Base-by-base conservation (phyloP, 2,797 vertebrate genomes). In the Sandelia bainsii region DNA sequence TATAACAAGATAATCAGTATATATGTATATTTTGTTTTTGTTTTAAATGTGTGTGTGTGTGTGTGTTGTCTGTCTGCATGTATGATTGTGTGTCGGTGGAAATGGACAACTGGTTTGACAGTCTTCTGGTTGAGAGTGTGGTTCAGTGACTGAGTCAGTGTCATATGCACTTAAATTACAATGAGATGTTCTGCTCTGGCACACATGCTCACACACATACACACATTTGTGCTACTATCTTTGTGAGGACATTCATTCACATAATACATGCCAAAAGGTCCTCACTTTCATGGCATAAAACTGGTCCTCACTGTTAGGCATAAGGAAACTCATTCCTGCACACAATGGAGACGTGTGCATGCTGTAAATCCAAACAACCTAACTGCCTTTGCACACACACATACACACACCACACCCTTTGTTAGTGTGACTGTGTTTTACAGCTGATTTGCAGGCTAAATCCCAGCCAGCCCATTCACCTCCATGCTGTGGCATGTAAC, bases 81-180 rank as follows among this genome's bases (percentile, higher is more conserved):
- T 34, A 27, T 74, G 12, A 50, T 17, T 60, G 61, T 29, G 27
- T 29, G 27, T 6, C 5, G 27, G 27, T 29, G 27, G 27, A 5
- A 29, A 56, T 14, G 69, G 57, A 61, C 73, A 84, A 81, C 62
- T 75, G 67, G 63, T 87, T 79, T 87, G 87, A 91, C 86, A 85
- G 88, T 80, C 87, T 86, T 87, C 61, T 48, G 80, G 90, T 80
- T 54, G 34, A 77, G 40, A 62, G 71, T 74, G 66, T 74, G 79
- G 69, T 84, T 82, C 80, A 81, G 17, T 79, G 81, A 52, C 63
- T 72, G 52, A 82, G 40, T 82, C 77, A 23, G 66, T 59, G 58
- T 71, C 57, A 29, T 62, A 62, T 69, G 50, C 58, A 32, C 51
- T 71, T 53, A 22, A 57, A 45, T 57, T 57, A 75, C 50, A 51